A percentile compares a stretch with the other conserved stretches of the same genome.
phyloP scores from a whole-genome alignment of 1,140 invertebrate genomes.

The Amyelois transitella region DNA sequence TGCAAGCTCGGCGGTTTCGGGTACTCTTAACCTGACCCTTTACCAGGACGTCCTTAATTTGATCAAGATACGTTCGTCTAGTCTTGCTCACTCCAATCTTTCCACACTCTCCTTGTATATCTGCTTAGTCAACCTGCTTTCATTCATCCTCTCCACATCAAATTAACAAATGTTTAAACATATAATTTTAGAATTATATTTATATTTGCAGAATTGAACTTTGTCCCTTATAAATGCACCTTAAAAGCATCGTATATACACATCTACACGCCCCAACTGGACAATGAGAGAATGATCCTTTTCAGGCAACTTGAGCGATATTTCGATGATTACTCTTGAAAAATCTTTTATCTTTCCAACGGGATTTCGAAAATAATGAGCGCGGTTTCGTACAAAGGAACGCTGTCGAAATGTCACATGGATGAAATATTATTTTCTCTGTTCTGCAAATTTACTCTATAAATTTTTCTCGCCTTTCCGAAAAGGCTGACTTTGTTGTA shows the following conservation, averaged over 20 bases:
- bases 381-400: background rate
- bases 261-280: constrained; percentile 6
- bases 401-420: constrained; percentile 3
- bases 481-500: too few species aligned
- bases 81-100: too few species aligned
- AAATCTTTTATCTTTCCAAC: constrained; percentile 27
- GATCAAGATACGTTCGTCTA: too few species aligned
- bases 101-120: too few species aligned
- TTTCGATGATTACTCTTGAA: constrained; percentile 20
- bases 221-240: background rate
- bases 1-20: too few species aligned
- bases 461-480: too few species aligned
- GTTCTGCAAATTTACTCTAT: background rate
- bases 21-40: too few species aligned
- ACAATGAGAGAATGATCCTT: constrained; percentile 24
- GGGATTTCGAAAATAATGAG: constrained; percentile 26
- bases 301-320: background rate
- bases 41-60: too few species aligned
- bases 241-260: background rate
- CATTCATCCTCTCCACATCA: too few species aligned
- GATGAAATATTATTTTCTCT: background rate
- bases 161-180: too few species aligned
- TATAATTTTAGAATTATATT: too few species aligned
- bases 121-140: too few species aligned
- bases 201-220: background rate